A percentile compares a stretch with the other conserved stretches of the same genome.
phyloP scores from a whole-genome alignment of 2,888 invertebrate genomes.

The Caenorhabditis zanzibari region DNA sequence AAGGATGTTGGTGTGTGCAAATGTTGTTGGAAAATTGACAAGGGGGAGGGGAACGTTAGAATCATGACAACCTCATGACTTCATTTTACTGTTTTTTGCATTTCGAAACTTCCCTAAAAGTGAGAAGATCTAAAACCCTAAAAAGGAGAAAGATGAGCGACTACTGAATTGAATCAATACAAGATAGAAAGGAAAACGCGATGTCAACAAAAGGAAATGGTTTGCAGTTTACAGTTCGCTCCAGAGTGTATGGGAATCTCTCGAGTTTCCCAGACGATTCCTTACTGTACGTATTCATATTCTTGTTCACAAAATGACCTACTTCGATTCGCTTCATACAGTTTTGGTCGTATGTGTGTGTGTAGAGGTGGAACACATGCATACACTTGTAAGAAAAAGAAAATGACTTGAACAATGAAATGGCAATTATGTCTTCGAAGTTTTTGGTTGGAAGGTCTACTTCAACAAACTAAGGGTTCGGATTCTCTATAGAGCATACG shows the following conservation, averaged over 20 bases:
- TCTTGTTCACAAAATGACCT: conserved; percentile 53
- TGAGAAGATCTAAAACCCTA: background rate
- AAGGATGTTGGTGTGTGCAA: background rate
- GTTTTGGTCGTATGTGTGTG: conserved; percentile 40
- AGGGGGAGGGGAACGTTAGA: background rate
- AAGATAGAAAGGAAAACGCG: background rate
- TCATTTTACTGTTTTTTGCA: conserved; percentile 16
- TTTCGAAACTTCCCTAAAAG: conserved; percentile 7
- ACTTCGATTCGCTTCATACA: conserved; percentile 50
- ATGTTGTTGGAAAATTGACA: background rate
- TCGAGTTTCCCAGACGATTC: conserved; percentile 9
- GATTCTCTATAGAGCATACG: no score
- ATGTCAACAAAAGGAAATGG: conserved; percentile 32
- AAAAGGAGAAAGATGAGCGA: background rate
- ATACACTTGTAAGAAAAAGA: conserved; percentile 43
- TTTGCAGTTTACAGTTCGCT: background rate
- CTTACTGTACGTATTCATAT: conserved; percentile 41
- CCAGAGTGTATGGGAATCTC: conserved; percentile 17
- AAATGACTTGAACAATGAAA: conserved; percentile 16
- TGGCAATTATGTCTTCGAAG: conserved; percentile 47
- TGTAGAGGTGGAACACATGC: conserved; percentile 56
- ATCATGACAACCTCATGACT: conserved; percentile 22
- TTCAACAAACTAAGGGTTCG: background rate
- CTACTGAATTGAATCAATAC: conserved; percentile 39
- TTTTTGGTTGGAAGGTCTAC: background rate